These are phyloP conservation scores for Macropus fuliginosus DNA, from an alignment of 2,797 vertebrate genomes.

Conservation along the genomic window DNA sequence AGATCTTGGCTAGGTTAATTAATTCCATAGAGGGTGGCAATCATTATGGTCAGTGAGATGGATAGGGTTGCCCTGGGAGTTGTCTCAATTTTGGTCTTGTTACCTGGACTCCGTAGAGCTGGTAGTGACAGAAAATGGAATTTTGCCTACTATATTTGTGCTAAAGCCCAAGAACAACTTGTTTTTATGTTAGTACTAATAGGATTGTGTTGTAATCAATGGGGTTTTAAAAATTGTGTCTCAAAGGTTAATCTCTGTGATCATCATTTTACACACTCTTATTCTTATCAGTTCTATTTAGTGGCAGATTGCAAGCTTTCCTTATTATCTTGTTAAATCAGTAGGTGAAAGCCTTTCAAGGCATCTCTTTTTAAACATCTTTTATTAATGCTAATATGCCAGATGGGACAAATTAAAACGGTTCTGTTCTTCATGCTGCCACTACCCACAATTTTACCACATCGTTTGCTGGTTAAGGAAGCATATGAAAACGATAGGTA, in stretches of 20 bases:
- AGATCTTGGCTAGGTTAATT: not conserved
- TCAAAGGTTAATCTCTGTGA: constrained; percentile 84
- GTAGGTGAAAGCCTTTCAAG: constrained; percentile 88
- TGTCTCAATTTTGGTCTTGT: constrained; percentile 22
- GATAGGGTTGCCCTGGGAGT: not conserved
- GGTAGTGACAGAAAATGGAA: constrained; percentile 15
- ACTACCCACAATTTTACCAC: constrained; percentile 87
- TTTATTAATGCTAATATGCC: constrained; percentile 90
- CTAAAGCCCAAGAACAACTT: constrained; percentile 77
- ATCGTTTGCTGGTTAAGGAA: constrained; percentile 87
- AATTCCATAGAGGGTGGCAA: not conserved
- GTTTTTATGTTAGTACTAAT: constrained; percentile 78
- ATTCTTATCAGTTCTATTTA: constrained; percentile 86
- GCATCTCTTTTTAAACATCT: constrained; percentile 86
- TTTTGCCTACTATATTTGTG: constrained; percentile 52
- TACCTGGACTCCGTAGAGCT: not conserved
- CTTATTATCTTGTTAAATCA: constrained; percentile 90
- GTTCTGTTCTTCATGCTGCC: constrained; percentile 87
- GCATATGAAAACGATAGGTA: constrained; percentile 86
- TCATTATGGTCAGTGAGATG: not conserved
- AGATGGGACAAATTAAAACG: constrained; percentile 90
- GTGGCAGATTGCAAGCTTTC: constrained; percentile 87
- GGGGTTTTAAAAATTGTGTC: constrained; percentile 78
- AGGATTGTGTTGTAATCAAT: constrained; percentile 80
- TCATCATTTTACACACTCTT: constrained; percentile 81